phyloP scores from a whole-genome alignment of 2,113 vertebrate species.

The Aspiorhynchus laticeps region DNA sequence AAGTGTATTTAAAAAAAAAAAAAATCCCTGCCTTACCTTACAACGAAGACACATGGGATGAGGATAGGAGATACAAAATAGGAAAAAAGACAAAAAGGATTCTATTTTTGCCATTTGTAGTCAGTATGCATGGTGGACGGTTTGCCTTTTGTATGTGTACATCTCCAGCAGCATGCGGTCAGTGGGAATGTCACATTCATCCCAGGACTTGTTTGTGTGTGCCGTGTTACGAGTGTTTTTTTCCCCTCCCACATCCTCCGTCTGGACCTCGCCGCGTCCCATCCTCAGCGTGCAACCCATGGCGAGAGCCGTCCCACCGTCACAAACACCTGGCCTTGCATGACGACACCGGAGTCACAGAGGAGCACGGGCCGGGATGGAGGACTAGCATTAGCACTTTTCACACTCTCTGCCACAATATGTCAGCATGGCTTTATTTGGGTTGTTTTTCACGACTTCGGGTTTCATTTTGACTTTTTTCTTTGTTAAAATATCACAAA shows the following conservation, averaged over 20 bases:
- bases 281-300: constrained; percentile 11
- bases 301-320: constrained; percentile 34
- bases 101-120: constrained; percentile 61
- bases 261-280: constrained; percentile 9
- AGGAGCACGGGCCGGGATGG: constrained; percentile 51
- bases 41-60: constrained; percentile 50
- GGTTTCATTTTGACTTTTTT: constrained; percentile 15
- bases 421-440: constrained; percentile 61
- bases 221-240: constrained; percentile 55
- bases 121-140: constrained; percentile 83
- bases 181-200: constrained; percentile 83
- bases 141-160: constrained; percentile 80
- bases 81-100: constrained; percentile 51
- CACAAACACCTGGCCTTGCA: constrained; percentile 20
- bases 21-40: constrained; percentile 63
- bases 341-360: constrained; percentile 63
- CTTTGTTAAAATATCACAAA: not conserved
- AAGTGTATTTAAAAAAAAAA: constrained; percentile 51
- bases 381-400: constrained; percentile 80
- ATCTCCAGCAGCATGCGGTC: constrained; percentile 95
- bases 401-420: constrained; percentile 71
- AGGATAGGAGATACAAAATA: constrained; percentile 55
- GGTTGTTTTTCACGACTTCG: constrained; percentile 36
- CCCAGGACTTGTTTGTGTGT: constrained; percentile 82
- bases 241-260: constrained; percentile 22